Evolutionary conservation across 2,113 vertebrate species (phyloP), one percentile per base, ranked within the genome.

Genomic region (Hippocampus guttulatus): DNA sequence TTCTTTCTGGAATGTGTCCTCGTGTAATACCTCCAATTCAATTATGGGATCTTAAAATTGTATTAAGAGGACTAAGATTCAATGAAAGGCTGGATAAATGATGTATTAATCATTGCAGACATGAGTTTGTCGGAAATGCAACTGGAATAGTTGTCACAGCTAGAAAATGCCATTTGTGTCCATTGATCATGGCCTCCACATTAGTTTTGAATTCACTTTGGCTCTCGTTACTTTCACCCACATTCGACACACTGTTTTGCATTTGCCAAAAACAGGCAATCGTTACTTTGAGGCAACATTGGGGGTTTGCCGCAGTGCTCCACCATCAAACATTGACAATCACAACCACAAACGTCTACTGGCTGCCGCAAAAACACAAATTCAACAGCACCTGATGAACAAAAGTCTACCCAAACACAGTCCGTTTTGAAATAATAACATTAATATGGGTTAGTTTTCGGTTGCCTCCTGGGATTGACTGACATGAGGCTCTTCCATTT

Each of bases 21-120:
- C 21, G 15, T 77, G 64, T 62, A 83, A 81, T 70, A 83, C 72
- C 67, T 74, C 68, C 54, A 81, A 67, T 67, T 77, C 74, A 60
- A 60, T 30, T 61, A 33, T 72, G 43, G 47, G 21, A 79, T 69
- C 68, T 76, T 75, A 51, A 30, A 55, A 74, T 75, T 40, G 20
- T 62, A 38, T 33, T 55, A 54, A 74, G 68, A 76, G 76, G 27
- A 38, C 27, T 20, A 49, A 64, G 23, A 30, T 61, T 69, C 49
- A 51, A 16, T 12, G 20, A 41, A 74, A 43, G 43, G 21, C 47
- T 10, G 0, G 7, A 75, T 61, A 66, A 21, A 52, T 67, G 14
- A 66, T 23, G 41, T 1, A 6, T 65, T 57, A 23, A 38, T 65
- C 21, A 55, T 57, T 69, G 27, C 52, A 60, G 33, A 41, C 8